Evolutionary conservation across 2,113 vertebrate species (phyloP).

Genomic region (Aptenodytes patagonicus): DNA sequence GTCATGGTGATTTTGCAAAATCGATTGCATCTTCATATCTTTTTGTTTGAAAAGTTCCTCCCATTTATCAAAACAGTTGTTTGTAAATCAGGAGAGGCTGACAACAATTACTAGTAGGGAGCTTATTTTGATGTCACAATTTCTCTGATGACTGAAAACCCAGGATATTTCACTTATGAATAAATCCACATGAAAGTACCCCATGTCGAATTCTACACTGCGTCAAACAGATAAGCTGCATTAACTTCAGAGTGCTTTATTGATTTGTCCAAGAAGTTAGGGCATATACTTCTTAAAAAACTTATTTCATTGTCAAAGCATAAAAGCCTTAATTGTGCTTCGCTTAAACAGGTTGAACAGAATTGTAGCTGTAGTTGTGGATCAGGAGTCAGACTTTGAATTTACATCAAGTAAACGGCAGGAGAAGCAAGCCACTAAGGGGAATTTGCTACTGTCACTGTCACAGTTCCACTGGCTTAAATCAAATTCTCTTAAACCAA

Average conservation of each 20-base stretch:
- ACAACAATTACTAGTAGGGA: neutral
- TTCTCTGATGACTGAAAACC: neutral
- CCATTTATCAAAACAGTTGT: neutral
- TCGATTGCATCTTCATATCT: neutral
- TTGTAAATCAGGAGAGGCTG: neutral
- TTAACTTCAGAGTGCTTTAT: neutral
- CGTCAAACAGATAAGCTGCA: neutral
- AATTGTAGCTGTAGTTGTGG: neutral
- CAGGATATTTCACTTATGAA: neutral
- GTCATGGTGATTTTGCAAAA: neutral
- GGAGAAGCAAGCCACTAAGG: neutral
- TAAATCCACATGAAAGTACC: neutral
- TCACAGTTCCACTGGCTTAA: neutral
- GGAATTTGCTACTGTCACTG: neutral
- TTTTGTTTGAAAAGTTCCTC: neutral
- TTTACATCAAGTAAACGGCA: neutral
- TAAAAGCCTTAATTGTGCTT: neutral
- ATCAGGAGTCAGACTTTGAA: neutral
- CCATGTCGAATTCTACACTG: neutral
- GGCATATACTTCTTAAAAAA: neutral
- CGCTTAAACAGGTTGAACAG: neutral
- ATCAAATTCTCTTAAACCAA: neutral
- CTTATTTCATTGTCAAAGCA: neutral
- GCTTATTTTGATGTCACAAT: neutral
- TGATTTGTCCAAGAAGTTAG: neutral